phyloP scores from a whole-genome alignment of 2,888 invertebrate species.

The Dynastes maya region DNA sequence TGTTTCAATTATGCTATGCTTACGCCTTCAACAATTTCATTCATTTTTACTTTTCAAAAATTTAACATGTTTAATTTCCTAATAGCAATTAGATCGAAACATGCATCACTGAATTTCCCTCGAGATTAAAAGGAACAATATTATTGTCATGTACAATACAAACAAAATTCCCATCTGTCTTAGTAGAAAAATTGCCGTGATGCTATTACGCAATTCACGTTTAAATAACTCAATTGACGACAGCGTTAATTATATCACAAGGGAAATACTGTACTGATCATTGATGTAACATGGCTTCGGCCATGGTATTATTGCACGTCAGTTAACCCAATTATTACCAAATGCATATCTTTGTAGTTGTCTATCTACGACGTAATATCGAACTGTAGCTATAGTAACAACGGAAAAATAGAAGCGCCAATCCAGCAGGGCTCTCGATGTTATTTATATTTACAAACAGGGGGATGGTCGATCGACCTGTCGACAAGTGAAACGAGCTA shows the following conservation, averaged over 20 bases:
- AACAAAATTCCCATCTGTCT: too few species aligned
- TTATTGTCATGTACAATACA: too few species aligned
- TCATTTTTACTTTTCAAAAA: too few species aligned
- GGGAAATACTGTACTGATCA: background rate
- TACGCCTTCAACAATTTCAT: too few species aligned
- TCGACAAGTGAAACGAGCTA: background rate
- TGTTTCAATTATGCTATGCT: too few species aligned
- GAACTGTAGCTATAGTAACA: background rate
- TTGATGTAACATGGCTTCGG: background rate
- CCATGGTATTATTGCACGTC: background rate
- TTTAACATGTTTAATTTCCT: too few species aligned
- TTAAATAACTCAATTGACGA: background rate
- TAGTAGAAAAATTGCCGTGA: too few species aligned
- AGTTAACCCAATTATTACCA: background rate
- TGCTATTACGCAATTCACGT: background rate
- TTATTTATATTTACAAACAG: slow-evolving; percentile 5
- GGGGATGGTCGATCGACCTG: slow-evolving; percentile 1
- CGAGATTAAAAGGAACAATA: too few species aligned
- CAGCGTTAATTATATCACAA: slow-evolving; percentile 10
- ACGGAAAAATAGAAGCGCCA: background rate
- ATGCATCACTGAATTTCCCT: too few species aligned
- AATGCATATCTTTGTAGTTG: background rate
- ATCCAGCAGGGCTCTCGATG: background rate
- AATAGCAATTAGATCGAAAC: too few species aligned
- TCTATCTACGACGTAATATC: background rate